phyloP scores from a whole-genome alignment of 2,888 invertebrate species.

The Archips crataeganus region DNA sequence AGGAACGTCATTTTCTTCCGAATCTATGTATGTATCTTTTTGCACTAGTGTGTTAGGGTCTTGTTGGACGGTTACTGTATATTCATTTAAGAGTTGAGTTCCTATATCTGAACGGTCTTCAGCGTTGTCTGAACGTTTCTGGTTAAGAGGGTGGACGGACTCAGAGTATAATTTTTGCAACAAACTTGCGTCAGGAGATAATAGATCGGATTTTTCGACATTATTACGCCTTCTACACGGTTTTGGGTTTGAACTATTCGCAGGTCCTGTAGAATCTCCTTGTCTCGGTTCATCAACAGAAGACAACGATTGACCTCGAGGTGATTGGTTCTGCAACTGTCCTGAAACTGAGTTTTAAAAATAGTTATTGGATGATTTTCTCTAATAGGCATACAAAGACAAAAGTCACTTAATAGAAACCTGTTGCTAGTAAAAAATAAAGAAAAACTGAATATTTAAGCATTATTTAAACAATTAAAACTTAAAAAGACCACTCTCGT shows the following conservation, averaged over 20 bases:
- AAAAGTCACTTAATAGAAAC: not conserved
- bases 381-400: too few relatives aligned
- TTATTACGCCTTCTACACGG: slow-evolving; percentile 23
- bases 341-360: slow-evolving; percentile 34
- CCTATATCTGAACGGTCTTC: not conserved
- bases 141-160: not conserved
- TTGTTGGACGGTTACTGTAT: not conserved
- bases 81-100: slow-evolving; percentile 20
- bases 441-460: slow-evolving; percentile 15
- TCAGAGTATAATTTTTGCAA: slow-evolving; percentile 3
- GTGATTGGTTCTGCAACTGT: slow-evolving; percentile 12
- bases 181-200: slow-evolving; percentile 6
- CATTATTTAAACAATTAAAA: slow-evolving; percentile 6
- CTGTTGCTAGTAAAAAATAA: slow-evolving; percentile 16
- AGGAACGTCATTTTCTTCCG: not conserved
- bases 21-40: not conserved
- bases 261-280: not conserved
- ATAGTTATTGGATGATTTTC: not conserved
- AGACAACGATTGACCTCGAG: not conserved
- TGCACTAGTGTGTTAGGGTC: not conserved
- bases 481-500: slow-evolving; percentile 1
- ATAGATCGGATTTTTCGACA: not conserved
- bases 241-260: not conserved
- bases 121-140: slow-evolving; percentile 10
- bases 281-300: not conserved